Evolutionary conservation across 2,113 vertebrate genomes (phyloP), one percentile per base, ranked within the genome.

Genomic region (Eptatretus burgeri): DNA sequence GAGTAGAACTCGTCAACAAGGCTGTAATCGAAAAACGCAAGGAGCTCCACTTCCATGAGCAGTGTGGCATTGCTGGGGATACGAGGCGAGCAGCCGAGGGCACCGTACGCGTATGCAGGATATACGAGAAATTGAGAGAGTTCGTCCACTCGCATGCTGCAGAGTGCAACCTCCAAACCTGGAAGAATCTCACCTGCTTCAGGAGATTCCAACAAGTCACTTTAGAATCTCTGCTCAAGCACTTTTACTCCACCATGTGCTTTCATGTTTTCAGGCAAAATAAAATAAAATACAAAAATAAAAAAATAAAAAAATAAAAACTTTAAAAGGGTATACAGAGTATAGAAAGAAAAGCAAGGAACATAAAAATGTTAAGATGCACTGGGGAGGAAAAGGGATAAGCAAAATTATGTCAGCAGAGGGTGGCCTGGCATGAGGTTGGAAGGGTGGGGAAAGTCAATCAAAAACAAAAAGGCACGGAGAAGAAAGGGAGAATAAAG

Each of bases 131-230:
- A 85, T 1, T 79, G 74, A 1, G 85, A 77, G 65, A 77, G 69
- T 70, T 98, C 89, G 13, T 84, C 85, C 66, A 73, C 82, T 71
- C 69, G 74, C 91, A 98, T 95, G 0, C 79, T 85, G 69, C 81
- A 68, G 63, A 98, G 68, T 10, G 79, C 83, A 2, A 91, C 50
- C 67, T 83, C 81, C 72, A 98, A 76, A 4, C 91, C 91, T 16
- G 50, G 18, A 20, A 95, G 70, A 0, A 85, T 89, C 53, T 93
- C 70, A 65, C 94, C 91, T 98, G 76, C 4, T 18, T 20, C 51
- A 66, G 51, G 41, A 2, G 17, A 63, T 2, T 49, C 5, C 9
- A 27, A n/a, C 27, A 64, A 13, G 9, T 50, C 14, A 13, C 13
- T 13, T 49, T 18, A 49, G 9, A 50, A 16, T 41, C 63, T 50